These are phyloP conservation scores for Caenorhabditis sp. DNA, from an alignment of 2,888 invertebrate genomes.

Conservation along the genomic window DNA sequence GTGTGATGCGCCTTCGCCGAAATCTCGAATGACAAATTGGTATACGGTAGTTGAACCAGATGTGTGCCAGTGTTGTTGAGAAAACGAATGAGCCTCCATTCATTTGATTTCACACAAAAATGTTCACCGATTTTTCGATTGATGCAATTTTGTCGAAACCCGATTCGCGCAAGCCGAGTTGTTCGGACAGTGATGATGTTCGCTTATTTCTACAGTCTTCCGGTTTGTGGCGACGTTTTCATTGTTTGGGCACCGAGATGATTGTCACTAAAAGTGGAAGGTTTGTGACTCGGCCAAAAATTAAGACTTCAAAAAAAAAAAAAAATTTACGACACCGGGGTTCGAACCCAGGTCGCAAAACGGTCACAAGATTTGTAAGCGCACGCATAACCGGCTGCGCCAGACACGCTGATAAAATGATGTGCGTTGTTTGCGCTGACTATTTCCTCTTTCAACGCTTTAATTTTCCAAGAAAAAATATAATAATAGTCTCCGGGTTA, in stretches of 20 bases:
- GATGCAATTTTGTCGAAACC: conserved; percentile 22
- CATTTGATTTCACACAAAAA: background rate
- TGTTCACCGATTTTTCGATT: conserved; percentile 27
- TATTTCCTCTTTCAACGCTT: no score
- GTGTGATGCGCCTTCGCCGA: background rate
- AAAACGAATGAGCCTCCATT: background rate
- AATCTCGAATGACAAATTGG: conserved; percentile 1
- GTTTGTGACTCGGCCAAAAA: no score
- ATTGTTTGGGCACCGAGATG: conserved; percentile 88
- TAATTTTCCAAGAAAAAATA: no score
- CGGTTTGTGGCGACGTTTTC: conserved; percentile 95
- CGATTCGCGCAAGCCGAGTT: no score
- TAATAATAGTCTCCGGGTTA: no score
- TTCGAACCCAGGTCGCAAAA: no score
- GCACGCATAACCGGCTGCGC: no score
- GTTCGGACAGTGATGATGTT: background rate
- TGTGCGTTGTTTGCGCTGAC: no score
- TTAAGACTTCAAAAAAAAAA: background rate
- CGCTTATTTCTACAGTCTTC: conserved; percentile 29
- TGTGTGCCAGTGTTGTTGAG: no score
- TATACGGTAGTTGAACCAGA: background rate
- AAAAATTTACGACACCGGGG: background rate
- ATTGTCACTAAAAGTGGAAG: conserved; percentile 97
- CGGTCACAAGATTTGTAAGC: no score
- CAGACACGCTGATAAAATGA: no score